Percentiles rank a stretch among this genome's conserved stretches.
Conservation (phyloP, 2,113 vertebrate genomes). For the Progne subis region DNA sequence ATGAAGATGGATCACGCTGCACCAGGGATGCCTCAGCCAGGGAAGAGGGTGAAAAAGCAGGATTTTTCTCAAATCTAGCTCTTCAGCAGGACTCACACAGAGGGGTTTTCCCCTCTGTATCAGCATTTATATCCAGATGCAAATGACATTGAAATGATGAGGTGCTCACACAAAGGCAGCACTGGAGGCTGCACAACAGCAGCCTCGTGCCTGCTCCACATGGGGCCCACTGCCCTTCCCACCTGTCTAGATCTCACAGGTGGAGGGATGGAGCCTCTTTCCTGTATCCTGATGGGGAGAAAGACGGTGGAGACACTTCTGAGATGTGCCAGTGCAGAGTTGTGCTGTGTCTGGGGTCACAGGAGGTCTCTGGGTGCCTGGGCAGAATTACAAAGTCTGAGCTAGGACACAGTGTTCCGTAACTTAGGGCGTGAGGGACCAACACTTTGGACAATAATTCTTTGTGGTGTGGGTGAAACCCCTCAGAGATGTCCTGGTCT, state of each 20-base stretch:
- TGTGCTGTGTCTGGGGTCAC: not conserved
- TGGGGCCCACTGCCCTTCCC: not conserved
- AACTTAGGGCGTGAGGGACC: not conserved
- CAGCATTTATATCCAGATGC: not conserved
- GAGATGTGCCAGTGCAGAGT: not conserved
- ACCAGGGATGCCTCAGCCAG: not conserved
- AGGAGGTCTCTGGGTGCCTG: not conserved
- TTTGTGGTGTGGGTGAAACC: not conserved
- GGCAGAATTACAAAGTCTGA: not conserved
- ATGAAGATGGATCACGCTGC: not conserved
- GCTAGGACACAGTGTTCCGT: not conserved
- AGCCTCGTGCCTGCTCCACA: not conserved
- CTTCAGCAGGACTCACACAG: not conserved
- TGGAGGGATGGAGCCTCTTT: not conserved
- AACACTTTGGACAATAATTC: not conserved
- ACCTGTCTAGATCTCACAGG: not conserved
- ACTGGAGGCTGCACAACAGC: not conserved
- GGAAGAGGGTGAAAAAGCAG: rapidly evolving
- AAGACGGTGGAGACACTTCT: not conserved
- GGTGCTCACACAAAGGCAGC: not conserved
- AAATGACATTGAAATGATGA: not conserved
- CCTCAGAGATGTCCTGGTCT: not conserved
- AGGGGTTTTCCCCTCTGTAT: rapidly evolving
- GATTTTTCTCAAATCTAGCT: not conserved
- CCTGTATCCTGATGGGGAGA: not conserved